These are phyloP conservation scores for Sepiola atlantica DNA, from an alignment of 2,888 invertebrate species.

Conservation along the genomic window DNA sequence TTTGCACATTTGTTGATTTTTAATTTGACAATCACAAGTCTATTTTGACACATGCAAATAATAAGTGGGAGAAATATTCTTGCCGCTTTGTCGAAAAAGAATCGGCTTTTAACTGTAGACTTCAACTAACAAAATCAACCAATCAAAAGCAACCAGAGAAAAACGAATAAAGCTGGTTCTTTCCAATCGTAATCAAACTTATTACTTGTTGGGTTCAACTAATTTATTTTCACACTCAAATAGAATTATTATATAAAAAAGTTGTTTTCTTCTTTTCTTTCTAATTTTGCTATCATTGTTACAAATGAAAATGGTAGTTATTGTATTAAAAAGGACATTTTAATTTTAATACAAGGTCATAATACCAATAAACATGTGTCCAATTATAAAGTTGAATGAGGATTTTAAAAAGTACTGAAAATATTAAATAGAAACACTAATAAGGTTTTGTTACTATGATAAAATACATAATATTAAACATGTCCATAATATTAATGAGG, in stretches of 20 bases:
- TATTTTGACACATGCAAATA: conserved; percentile 23
- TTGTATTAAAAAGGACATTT: background rate
- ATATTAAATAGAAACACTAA: too few relatives aligned
- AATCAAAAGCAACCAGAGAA: background rate
- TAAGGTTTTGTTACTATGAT: too few relatives aligned
- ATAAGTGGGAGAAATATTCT: background rate
- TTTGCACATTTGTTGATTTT: background rate
- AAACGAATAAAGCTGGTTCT: background rate
- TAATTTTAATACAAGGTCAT: too few relatives aligned
- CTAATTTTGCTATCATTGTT: background rate
- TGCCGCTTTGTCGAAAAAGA: background rate
- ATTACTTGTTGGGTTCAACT: background rate
- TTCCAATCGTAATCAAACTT: background rate
- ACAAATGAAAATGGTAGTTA: too few relatives aligned
- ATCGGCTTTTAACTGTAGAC: background rate
- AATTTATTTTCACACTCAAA: background rate
- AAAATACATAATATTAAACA: too few relatives aligned
- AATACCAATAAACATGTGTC: too few relatives aligned
- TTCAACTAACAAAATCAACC: background rate
- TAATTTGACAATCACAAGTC: background rate
- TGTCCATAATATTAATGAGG: too few relatives aligned
- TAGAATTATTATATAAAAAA: background rate
- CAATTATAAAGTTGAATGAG: too few relatives aligned
- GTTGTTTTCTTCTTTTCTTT: background rate
- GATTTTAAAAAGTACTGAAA: too few relatives aligned